Base-by-base conservation (phyloP, 1,140 invertebrate species). In the Zaprionus lachaisei region DNA sequence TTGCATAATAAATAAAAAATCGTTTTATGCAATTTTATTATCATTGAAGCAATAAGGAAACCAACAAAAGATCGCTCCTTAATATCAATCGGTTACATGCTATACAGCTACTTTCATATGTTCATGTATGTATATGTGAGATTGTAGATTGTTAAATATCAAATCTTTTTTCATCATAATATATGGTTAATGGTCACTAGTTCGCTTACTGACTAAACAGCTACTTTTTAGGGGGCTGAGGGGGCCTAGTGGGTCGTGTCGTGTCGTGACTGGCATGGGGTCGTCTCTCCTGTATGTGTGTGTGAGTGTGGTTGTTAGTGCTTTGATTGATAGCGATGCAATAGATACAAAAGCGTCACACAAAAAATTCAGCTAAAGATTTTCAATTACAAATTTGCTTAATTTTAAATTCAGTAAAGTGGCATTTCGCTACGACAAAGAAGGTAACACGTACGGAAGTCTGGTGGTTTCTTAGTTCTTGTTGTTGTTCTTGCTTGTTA, bases 401-500 rank as follows among this genome's bases (percentile, higher is more conserved):
- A 90, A 75, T 55, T 70, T 74, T 80, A 90, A 85, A 76, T 81
- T 90, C 78, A 79, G 79, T 87, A 80, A 34, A 76, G 68, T 73
- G 68, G 47, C 63, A 57, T 65, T 67, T 78, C 57, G 57, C 34
- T 72, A 68, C 63, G 77, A 79, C 62, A 77, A 65, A 72, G 57
- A 83, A 90, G 85, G 85, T 90, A 90, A 90, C 86, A 91, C 81
- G 86, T 91, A 82, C 77, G 85, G 82, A 90, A 90, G 85, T 85
- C 80, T 90, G 85, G 85, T 90, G 85, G 85, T 90, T 91, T 82
- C 71, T 76, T 72, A 82, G 90, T 89, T 79, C 81, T 74, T 77
- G 77, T 51, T 58, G 75, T 87, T 58, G 24, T 26, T 26, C 70
- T 61, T 47, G 55, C 66, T 72, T 67, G 28, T 58, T 69, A 64